A percentile compares a stretch with the other conserved stretches of the same genome.
These are phyloP conservation scores for Lanius ludovicianus DNA, from an alignment of 2,113 vertebrate genomes.

Conservation along the genomic window DNA sequence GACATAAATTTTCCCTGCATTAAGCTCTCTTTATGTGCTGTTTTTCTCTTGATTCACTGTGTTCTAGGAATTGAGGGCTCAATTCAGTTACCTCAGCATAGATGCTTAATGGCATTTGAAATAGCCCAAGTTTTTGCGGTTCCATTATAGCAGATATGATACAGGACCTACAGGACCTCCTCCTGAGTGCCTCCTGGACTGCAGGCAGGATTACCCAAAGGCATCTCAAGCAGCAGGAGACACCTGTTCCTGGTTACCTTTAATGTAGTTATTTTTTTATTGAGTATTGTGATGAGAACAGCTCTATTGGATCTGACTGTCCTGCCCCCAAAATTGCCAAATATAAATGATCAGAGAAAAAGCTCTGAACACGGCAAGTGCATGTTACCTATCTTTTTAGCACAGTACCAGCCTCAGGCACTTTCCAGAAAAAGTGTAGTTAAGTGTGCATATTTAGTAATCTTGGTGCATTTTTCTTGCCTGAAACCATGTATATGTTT, in stretches of 20 bases:
- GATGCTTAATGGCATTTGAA: neutral
- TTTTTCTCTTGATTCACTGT: neutral
- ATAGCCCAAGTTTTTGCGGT: rapidly evolving
- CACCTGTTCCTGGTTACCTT: neutral
- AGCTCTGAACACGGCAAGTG: neutral
- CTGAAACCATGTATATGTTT: neutral
- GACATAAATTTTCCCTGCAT: rapidly evolving
- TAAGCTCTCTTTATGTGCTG: neutral
- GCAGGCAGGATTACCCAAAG: neutral
- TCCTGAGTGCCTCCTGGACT: neutral
- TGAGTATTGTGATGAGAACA: neutral
- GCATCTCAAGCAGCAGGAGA: neutral
- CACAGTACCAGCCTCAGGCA: too few species aligned
- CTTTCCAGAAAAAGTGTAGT: neutral
- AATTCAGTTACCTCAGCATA: neutral
- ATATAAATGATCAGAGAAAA: neutral
- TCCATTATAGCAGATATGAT: neutral
- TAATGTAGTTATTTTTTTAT: neutral
- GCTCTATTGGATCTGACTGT: neutral
- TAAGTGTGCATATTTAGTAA: neutral
- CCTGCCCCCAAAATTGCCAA: neutral
- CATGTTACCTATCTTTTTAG: neutral
- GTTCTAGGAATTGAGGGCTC: neutral
- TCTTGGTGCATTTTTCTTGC: neutral
- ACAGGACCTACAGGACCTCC: neutral